These are phyloP conservation scores for Leptinotarsa texana DNA, from an alignment of 1,140 invertebrate genomes.

Conservation along the genomic window DNA sequence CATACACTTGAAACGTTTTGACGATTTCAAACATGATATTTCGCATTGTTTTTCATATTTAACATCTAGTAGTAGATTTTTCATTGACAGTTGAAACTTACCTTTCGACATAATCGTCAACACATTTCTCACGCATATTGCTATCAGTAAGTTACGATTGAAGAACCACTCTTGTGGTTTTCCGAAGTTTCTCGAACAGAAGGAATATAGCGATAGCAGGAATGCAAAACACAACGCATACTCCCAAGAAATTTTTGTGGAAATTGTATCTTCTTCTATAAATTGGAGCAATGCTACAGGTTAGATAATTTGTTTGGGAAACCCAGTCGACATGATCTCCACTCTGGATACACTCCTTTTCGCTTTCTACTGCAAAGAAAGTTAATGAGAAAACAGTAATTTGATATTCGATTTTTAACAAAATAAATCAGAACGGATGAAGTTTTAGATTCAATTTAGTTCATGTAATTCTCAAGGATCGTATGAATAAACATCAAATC, in stretches of 20 bases:
- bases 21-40: no score
- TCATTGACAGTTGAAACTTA: background rate
- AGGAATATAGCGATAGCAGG: conserved; percentile 62
- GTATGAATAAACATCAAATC: no score
- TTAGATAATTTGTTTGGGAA: conserved; percentile 59
- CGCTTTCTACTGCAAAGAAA: conserved; percentile 51
- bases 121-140: conserved; percentile 60
- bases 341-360: conserved; percentile 58
- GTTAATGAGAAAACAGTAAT: no score
- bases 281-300: conserved; percentile 59
- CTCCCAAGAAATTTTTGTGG: conserved; percentile 56
- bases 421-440: no score
- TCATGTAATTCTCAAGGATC: no score
- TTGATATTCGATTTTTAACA: no score
- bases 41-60: no score
- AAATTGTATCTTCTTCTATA: conserved; percentile 57
- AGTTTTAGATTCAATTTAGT: no score
- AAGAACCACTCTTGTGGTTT: conserved; percentile 57
- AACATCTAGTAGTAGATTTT: no score
- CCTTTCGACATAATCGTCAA: conserved; percentile 59
- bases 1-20: no score
- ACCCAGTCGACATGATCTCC: conserved; percentile 55
- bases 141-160: conserved; percentile 62
- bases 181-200: conserved; percentile 57
- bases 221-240: conserved; percentile 57